Percentiles rank a stretch among this genome's conserved stretches.
Conservation (phyloP, 2,113 vertebrate genomes). For the Bufo gargarizans region DNA sequence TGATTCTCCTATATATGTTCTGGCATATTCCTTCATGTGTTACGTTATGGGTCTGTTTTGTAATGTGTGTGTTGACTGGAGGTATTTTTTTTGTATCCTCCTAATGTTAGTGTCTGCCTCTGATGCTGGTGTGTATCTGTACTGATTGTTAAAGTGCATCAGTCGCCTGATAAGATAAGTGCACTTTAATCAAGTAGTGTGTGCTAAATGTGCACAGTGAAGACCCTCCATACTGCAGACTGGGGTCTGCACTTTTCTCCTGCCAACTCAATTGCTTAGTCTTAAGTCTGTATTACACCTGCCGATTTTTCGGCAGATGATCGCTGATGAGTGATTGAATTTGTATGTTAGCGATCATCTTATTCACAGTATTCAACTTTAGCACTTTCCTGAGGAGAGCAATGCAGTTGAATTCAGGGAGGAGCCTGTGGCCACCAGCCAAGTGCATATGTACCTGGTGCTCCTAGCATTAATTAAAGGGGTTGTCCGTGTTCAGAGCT, state of each 20-base stretch:
- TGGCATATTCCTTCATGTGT: conserved; percentile 2
- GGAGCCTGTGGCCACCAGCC: no score
- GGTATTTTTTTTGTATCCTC: neutral
- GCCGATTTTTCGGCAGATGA: no score
- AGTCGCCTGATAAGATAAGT: neutral
- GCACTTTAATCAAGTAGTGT: neutral
- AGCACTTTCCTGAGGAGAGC: no score
- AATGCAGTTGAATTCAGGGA: no score
- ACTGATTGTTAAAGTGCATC: neutral
- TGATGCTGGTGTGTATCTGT: neutral
- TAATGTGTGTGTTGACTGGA: neutral
- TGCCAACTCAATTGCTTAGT: no score
- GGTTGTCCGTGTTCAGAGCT: no score
- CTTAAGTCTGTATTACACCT: no score
- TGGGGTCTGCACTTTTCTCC: neutral
- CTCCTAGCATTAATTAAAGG: no score
- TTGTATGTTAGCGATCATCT: no score
- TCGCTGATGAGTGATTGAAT: no score
- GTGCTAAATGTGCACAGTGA: neutral
- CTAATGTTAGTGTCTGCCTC: neutral
- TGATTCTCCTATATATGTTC: neutral
- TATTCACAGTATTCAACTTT: no score
- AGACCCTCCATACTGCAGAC: neutral
- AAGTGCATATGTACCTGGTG: no score
- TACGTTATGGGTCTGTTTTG: neutral